Percentiles rank a stretch among this genome's conserved stretches.
phyloP scores from a whole-genome alignment of 2,797 vertebrate species.

The Balearica regulorum region DNA sequence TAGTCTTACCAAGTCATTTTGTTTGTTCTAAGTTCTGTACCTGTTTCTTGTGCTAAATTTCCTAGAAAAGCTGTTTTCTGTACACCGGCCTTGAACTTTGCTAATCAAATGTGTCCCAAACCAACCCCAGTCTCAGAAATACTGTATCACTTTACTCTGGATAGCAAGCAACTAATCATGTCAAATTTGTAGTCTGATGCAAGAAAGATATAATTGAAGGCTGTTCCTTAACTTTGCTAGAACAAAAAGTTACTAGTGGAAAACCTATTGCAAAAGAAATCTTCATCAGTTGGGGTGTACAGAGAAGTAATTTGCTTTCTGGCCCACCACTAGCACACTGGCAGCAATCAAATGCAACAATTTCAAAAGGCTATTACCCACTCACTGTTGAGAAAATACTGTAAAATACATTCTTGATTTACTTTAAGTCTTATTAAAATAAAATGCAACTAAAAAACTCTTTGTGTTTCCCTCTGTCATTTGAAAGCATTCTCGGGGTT shows the following conservation, averaged over 20 bases:
- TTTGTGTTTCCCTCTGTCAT: background rate
- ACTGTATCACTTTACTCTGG: background rate
- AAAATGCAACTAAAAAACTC: background rate
- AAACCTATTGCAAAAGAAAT: background rate
- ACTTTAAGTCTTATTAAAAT: background rate
- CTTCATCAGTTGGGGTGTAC: background rate
- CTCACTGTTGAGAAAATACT: background rate
- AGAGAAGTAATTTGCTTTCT: constrained; percentile 41
- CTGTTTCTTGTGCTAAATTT: background rate
- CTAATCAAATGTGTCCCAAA: background rate
- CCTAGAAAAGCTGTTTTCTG: background rate
- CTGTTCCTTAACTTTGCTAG: constrained; percentile 5
- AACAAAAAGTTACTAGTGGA: background rate
- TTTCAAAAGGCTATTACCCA: constrained; percentile 32
- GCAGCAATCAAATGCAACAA: constrained; percentile 13
- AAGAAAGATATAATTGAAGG: background rate
- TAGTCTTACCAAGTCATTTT: background rate
- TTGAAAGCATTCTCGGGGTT: background rate
- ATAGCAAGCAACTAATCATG: background rate
- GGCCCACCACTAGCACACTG: background rate
- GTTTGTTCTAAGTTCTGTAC: background rate
- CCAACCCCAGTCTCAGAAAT: background rate
- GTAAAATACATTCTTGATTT: background rate
- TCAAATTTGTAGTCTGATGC: background rate
- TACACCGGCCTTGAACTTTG: background rate